Evolutionary conservation across 2,797 vertebrate species (phyloP), one percentile per base, ranked within the genome.

Genomic region (Meda fulgida): DNA sequence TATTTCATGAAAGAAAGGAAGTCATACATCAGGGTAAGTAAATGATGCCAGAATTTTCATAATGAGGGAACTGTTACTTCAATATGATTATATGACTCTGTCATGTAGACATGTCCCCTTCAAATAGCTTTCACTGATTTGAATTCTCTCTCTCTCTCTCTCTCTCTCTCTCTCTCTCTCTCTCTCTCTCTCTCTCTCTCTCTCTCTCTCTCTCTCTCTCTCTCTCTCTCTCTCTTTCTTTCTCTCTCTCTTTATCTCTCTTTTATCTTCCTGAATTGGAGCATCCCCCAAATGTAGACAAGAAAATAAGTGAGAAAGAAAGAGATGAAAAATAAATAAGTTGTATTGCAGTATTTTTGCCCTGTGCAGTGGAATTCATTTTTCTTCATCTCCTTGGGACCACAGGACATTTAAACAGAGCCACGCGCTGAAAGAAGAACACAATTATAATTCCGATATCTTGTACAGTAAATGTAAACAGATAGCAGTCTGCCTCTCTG

Each of bases 381-480:
- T 96, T 95, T 95, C 92, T 95, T 95, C 93, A 95, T 97, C 94
- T 96, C 92, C 75, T 58, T 88, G 89, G 92, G 92, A 96, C 91
- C 88, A 93, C 91, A 90, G 93, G 93, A 95, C 94, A 93, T 96
- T 95, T 94, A 95, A 95, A 95, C 87, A 94, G 92, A 94, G 90
- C 88, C 87, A 88, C 89, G 89, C 92, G 91, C 92, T 91, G 92
- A 92, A 96, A 93, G 90, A 93, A 93, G 91, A 94, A 94, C 92
- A 93, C 90, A 95, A 94, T 96, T 96, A 96, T 92, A 94, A 94
- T 94, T 95, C 93, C 93, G 92, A 91, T 92, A 91, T 90, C 93
- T 91, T 93, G 91, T 92, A 92, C 89, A 93, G 94, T 92, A 94
- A 96, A 94, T 94, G 92, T 92, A 93, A 96, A 94, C 90, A 94